Evolutionary conservation across 2,797 vertebrate genomes (phyloP).

Genomic region (Uromys caudimaculatus): DNA sequence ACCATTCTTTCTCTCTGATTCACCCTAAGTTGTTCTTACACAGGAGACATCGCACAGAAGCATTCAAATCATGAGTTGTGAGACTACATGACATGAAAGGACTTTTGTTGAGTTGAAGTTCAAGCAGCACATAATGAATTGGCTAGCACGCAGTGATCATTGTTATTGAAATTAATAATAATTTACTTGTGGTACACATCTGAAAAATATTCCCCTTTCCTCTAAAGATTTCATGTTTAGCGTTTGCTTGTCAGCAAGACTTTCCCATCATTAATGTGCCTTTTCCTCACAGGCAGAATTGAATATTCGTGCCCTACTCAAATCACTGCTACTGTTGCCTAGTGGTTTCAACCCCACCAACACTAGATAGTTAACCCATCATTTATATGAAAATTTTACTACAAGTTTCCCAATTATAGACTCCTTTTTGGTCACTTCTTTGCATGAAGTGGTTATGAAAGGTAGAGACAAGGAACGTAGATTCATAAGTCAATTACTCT

Average conservation of each 20-base stretch:
- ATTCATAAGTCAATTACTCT: constrained; percentile 23
- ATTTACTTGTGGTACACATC: constrained; percentile 71
- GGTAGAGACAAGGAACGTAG: constrained; percentile 43
- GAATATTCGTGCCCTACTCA: constrained; percentile 78
- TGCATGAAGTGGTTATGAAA: constrained; percentile 17
- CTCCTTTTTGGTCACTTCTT: constrained; percentile 55
- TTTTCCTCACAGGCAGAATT: constrained; percentile 77
- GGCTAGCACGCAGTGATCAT: constrained; percentile 46
- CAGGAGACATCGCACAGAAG: not conserved
- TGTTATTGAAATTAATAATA: constrained; percentile 73
- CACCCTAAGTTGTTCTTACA: not conserved
- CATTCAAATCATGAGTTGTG: not conserved
- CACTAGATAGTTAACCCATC: constrained; percentile 54
- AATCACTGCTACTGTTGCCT: constrained; percentile 78
- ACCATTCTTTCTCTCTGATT: not conserved
- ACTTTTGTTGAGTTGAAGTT: constrained; percentile 49
- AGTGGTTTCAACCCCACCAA: constrained; percentile 26
- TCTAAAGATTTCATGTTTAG: constrained; percentile 70
- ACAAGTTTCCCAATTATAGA: constrained; percentile 69
- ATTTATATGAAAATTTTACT: constrained; percentile 71
- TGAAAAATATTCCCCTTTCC: constrained; percentile 80
- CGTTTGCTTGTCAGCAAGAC: constrained; percentile 74
- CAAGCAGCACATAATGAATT: constrained; percentile 49
- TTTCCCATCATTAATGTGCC: constrained; percentile 72
- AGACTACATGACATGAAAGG: constrained; percentile 8